Evolutionary conservation across 2,888 invertebrate genomes (phyloP), one percentile per base, ranked within the genome.

Genomic region (Altica lythri): DNA sequence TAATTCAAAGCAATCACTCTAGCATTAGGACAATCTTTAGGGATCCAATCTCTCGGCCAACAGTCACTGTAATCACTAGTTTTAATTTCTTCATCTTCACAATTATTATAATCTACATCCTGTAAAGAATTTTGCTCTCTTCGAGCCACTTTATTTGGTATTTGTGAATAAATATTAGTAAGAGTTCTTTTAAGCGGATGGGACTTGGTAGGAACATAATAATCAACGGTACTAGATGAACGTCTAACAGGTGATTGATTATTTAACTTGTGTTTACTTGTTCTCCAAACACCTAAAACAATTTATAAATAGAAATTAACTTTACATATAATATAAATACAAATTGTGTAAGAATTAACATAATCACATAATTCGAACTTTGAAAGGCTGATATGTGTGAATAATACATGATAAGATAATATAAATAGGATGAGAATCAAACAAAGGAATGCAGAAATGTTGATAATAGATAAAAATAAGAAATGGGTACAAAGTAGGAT

Each of bases 31-130:
- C 86, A 86, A 70, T 94, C 93, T 29, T 82, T 71, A 0, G 88
- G 85, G 16, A 95, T 74, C 94, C 94, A 95, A 72, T 94, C 92
- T 55, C 84, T 80, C 0, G 93, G 93, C 92, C 92, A 93, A 68
- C 92, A 92, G 8, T 76, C 73, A 0, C 85, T 84, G 66, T 83
- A 85, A 45, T 56, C 54, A 16, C 56, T 55, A 18, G 42, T 58
- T 2, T 58, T 57, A 17, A 60, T 56, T 4, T 52, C 40, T n/a
- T 55, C 47, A 12, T 67, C 66, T n/a, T 63, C 65, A 4, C 30
- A 16, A 32, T 61, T n/a, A n/a, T n/a, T 57, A 55, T 47, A 62
- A 13, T 64, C 60, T 59, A 54, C 61, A 17, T 63, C 61, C 8
- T 19, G 9, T 29, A 29, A 1, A n/a, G 12, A n/a, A 14, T 48